phyloP scores from a whole-genome alignment of 2,113 vertebrate genomes.

The Notarius lentiginosus region DNA sequence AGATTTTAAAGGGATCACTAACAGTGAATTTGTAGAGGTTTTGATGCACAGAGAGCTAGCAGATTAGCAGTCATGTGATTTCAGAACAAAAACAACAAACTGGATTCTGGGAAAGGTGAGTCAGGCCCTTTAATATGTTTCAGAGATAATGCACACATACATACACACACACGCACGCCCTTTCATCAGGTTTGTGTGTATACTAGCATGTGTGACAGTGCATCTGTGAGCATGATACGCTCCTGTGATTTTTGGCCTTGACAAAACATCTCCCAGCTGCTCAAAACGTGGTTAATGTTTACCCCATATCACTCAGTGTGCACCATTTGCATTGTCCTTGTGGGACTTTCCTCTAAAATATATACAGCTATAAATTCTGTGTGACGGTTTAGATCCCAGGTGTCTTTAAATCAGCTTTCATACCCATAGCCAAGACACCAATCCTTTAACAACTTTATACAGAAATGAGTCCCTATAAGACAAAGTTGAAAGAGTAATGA shows the following conservation, averaged over 20 bases:
- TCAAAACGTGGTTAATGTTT: conserved; percentile 21
- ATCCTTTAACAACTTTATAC: not conserved
- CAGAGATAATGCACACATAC: not conserved
- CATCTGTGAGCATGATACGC: conserved; percentile 1
- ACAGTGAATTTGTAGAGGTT: no score
- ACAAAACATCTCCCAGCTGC: conserved; percentile 32
- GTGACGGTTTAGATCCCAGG: not conserved
- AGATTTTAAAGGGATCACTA: no score
- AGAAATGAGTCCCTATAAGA: not conserved
- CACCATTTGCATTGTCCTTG: conserved; percentile 6
- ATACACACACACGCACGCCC: not conserved
- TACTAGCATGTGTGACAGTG: not conserved
- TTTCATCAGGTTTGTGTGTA: not conserved
- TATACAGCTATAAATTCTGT: not conserved
- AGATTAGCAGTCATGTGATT: no score
- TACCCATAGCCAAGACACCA: not conserved
- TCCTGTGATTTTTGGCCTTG: conserved; percentile 27
- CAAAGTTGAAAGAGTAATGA: not conserved
- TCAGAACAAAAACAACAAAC: no score
- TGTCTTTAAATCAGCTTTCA: not conserved
- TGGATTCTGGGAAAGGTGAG: no score
- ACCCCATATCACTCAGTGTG: not conserved
- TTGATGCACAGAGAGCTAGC: no score
- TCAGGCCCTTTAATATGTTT: not conserved
- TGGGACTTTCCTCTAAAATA: conserved; percentile 12